phyloP scores from a whole-genome alignment of 2,888 invertebrate genomes.

The Operophtera brumata region DNA sequence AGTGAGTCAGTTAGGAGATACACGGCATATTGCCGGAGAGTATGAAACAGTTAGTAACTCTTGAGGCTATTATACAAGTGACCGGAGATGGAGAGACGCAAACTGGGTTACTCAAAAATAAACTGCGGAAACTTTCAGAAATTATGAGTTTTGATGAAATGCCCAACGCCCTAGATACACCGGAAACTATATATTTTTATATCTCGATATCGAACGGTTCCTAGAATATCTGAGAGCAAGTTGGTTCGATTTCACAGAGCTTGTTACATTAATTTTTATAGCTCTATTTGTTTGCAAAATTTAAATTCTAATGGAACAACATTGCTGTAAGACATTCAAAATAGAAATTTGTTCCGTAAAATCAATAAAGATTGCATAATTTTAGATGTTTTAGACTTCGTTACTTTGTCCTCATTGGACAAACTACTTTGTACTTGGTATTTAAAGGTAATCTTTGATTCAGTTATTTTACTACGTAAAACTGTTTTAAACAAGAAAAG shows the following conservation, averaged over 20 bases:
- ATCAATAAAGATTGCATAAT: conserved; percentile 13
- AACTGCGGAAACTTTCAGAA: conserved; percentile 70
- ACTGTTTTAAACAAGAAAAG: not conserved
- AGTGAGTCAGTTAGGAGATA: not conserved
- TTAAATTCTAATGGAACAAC: conserved; percentile 16
- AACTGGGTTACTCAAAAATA: conserved; percentile 73
- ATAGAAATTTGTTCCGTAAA: conserved; percentile 19
- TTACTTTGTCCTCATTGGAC: conserved; percentile 2
- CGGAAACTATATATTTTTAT: conserved; percentile 64
- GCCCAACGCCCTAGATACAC: conserved; percentile 51
- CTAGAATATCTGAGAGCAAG: conserved; percentile 26
- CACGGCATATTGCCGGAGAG: conserved; percentile 3
- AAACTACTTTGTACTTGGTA: too few species aligned
- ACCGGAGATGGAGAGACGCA: conserved; percentile 44
- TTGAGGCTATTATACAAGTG: conserved; percentile 39
- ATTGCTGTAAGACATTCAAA: conserved; percentile 18
- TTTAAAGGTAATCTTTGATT: conserved; percentile 6
- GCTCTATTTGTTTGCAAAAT: conserved; percentile 29
- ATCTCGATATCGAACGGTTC: conserved; percentile 37
- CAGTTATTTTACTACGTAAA: not conserved
- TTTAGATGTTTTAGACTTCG: conserved; percentile 16
- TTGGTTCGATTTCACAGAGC: conserved; percentile 16
- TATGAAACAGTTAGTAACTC: conserved; percentile 6
- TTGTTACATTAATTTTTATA: conserved; percentile 29
- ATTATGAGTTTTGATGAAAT: conserved; percentile 79